Base-by-base conservation (phyloP, 2,797 vertebrate species). In the Balearica regulorum region DNA sequence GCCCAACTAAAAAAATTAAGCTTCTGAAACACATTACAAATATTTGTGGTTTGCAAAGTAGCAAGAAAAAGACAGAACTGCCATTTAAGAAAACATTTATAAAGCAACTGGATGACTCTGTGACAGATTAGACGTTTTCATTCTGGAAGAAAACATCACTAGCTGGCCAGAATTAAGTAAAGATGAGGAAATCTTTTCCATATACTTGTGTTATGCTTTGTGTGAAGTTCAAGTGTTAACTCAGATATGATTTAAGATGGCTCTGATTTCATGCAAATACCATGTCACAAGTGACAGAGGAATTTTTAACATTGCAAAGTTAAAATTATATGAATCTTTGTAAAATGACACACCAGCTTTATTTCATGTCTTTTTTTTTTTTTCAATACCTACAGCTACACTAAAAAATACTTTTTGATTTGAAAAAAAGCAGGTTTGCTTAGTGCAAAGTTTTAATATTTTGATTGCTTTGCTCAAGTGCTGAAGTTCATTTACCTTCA, bases 21-120 rank as follows among this genome's bases (percentile, higher is more conserved):
- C 90, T 96, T 95, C 82, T 94, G 93, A 96, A 97, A 89, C 61
- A 62, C 89, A 93, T 93, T 92, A 90, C 49, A 92, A 96, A 97
- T 95, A 81, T 61, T 94, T 97, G 97, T 95, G 94, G 97, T 95
- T 96, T 97, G 84, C 89, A 94, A 93, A 93, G 90, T 91, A 97
- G 89, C 82, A 96, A 93, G 91, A 81, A 86, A 69, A 89, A 93
- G 89, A 90, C 85, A 96, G 87, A 90, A 65, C 37, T 94, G 58
- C 66, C 90, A 85, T 96, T 97, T 97, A 96, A 94, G 94, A 96
- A 95, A 80, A 83, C 96, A 97, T 97, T 90, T 92, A 84, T 96
- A 94, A 96, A 81, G 73, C 57, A 94, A 78, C 84, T 91, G 95
- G 73, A 94, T 92, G 87, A 94, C 37, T 88, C 81, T 83, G 81